Evolutionary conservation across 2,113 vertebrate species (phyloP), one percentile per base, ranked within the genome.

Genomic region (Calidris pugnax): DNA sequence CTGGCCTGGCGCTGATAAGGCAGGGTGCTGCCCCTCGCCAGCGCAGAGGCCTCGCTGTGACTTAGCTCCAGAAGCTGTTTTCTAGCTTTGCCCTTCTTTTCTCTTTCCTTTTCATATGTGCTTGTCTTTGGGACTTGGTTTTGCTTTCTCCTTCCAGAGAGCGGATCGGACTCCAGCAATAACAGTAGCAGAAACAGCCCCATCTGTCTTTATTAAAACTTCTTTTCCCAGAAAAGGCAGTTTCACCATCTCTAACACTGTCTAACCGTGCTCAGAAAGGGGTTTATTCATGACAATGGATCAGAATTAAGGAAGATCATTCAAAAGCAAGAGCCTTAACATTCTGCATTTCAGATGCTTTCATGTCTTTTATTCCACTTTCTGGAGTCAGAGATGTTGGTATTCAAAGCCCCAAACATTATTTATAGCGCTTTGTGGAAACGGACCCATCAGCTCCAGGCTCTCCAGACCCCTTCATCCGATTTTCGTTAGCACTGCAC

Each of bases 361-460:
- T 95, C 62, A 64, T 79, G 93, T 87, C 81, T 94, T 93, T 75
- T 76, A 82, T 92, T 94, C 87, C 26, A 57, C 85, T 69, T 89
- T 93, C 81, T 93, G 91, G 95, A 94, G 94, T 68, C 93, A 87
- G 74, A 87, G 53, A 95, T 96, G 93, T 93, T 96, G 72, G 78
- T 87, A 87, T 76, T 87, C 95, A 96, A 96, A 96, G 94, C 66
- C 77, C 71, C 78, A 93, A 16, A 76, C 53, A 67, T 82, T 97
- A 96, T 97, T 96, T 91, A 96, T 87, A 96, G 89, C 21, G 10
- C 28, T 93, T 95, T 47, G 72, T 82, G 85, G 87, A 95, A 85
- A 96, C 94, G 96, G 89, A 94, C 53, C 81, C 95, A 97, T 96
- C 94, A 95, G 84, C 91, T 73, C 53, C 87, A 32, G 89, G 53